Percentiles rank a stretch among this genome's conserved stretches.
phyloP scores from a whole-genome alignment of 2,888 invertebrate species.

The Drosophila mercatorum region DNA sequence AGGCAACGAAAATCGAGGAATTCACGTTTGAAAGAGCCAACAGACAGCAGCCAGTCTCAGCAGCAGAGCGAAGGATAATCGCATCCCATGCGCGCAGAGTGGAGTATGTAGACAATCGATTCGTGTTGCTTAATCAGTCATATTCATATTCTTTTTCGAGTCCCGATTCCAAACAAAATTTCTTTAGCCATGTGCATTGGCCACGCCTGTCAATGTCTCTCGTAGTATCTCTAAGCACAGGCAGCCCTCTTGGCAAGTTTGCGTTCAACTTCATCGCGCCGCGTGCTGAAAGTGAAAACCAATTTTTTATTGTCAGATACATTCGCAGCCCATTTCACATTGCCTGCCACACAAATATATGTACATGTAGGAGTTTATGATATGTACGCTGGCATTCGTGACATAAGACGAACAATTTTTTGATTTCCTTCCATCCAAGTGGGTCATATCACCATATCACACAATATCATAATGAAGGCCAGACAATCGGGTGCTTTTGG shows the following conservation, averaged over 20 bases:
- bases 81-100: conserved; percentile 17
- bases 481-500: conserved; percentile 20
- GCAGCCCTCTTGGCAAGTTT: conserved; percentile 6
- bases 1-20: conserved; percentile 37
- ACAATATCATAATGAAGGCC: conserved; percentile 42
- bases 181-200: conserved; percentile 47
- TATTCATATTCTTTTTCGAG: conserved; percentile 39
- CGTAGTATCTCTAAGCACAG: background rate
- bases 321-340: conserved; percentile 37
- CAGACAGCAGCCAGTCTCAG: background rate
- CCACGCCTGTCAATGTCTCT: conserved; percentile 39
- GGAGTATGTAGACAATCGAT: conserved; percentile 71
- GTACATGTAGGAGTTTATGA: background rate
- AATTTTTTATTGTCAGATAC: conserved; percentile 47
- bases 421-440: conserved; percentile 24
- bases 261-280: conserved; percentile 9
- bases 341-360: conserved; percentile 2
- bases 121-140: conserved; percentile 75
- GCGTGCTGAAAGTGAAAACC: conserved; percentile 32
- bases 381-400: conserved; percentile 15
- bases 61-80: conserved; percentile 47
- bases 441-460: conserved; percentile 64
- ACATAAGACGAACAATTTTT: conserved; percentile 20
- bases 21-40: conserved; percentile 41
- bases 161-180: background rate